phyloP scores from a whole-genome alignment of 2,888 invertebrate genomes.

The Tenthredo mesomela region DNA sequence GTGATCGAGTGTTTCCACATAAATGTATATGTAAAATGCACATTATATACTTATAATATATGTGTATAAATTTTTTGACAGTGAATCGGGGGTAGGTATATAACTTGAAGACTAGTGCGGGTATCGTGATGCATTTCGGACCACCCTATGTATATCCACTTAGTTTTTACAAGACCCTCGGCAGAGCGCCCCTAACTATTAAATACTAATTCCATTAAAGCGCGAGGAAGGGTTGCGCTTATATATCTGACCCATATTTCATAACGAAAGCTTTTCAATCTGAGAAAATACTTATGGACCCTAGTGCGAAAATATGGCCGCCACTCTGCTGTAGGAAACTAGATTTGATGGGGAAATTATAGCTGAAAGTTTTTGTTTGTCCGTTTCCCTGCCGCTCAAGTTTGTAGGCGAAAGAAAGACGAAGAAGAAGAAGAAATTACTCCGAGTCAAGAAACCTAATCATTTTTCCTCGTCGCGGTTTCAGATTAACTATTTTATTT shows the following conservation, averaged over 20 bases:
- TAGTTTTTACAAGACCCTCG: slow-evolving; percentile 71
- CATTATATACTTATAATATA: neutral
- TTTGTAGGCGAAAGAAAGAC: neutral
- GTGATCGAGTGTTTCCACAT: neutral
- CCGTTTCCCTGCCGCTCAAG: slow-evolving; percentile 61
- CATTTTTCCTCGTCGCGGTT: slow-evolving; percentile 28
- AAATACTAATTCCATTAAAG: slow-evolving; percentile 78
- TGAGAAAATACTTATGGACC: slow-evolving; percentile 69
- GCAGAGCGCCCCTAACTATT: slow-evolving; percentile 68
- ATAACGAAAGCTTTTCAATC: slow-evolving; percentile 75
- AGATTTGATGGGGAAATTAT: slow-evolving; percentile 63
- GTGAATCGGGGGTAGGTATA: neutral
- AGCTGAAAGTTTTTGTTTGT: slow-evolving; percentile 65
- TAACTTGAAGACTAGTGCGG: neutral
- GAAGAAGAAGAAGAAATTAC: neutral
- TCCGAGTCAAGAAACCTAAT: slow-evolving; percentile 9
- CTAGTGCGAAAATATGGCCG: slow-evolving; percentile 62
- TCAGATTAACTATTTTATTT: slow-evolving; percentile 35
- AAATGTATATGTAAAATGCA: neutral
- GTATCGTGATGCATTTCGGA: slow-evolving; percentile 29
- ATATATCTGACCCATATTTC: slow-evolving; percentile 77
- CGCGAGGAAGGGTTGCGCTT: slow-evolving; percentile 75
- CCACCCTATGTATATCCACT: slow-evolving; percentile 66
- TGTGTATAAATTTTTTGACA: neutral
- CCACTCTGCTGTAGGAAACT: slow-evolving; percentile 56